phyloP scores from a whole-genome alignment of 2,888 invertebrate species.

The Pyrocoelia pectoralis region DNA sequence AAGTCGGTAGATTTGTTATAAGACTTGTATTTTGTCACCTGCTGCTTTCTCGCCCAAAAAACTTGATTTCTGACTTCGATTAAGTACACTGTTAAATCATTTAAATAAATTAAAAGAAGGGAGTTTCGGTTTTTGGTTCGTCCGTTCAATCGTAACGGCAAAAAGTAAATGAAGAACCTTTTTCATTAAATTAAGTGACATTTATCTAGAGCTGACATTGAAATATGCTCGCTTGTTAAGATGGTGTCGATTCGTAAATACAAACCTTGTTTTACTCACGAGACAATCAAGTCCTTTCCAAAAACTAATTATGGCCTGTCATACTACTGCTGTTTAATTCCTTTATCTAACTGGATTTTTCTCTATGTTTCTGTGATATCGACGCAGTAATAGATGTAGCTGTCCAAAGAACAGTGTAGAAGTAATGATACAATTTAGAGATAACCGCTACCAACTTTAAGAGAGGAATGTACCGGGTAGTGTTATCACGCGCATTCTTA shows the following conservation, averaged over 20 bases:
- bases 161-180: neutral
- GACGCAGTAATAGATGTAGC: constrained; percentile 54
- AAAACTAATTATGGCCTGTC: constrained; percentile 34
- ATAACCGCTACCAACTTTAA: constrained; percentile 41
- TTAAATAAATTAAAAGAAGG: constrained; percentile 24
- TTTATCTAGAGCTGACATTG: constrained; percentile 8
- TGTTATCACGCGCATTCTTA: constrained; percentile 39
- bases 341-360: constrained; percentile 25
- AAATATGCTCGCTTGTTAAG: constrained; percentile 29
- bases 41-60: constrained; percentile 37
- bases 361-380: constrained; percentile 42
- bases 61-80: constrained; percentile 36
- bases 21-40: constrained; percentile 37
- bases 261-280: constrained; percentile 16
- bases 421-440: constrained; percentile 40
- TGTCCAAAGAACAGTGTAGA: constrained; percentile 50
- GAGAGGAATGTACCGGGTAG: constrained; percentile 37
- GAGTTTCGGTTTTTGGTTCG: constrained; percentile 2
- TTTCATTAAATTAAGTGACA: neutral
- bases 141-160: constrained; percentile 2
- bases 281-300: constrained; percentile 24
- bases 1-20: constrained; percentile 35
- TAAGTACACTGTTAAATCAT: constrained; percentile 36
- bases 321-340: constrained; percentile 30
- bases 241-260: constrained; percentile 26